These are phyloP conservation scores for Calypte anna DNA, from an alignment of 2,113 vertebrate species.

Conservation along the genomic window DNA sequence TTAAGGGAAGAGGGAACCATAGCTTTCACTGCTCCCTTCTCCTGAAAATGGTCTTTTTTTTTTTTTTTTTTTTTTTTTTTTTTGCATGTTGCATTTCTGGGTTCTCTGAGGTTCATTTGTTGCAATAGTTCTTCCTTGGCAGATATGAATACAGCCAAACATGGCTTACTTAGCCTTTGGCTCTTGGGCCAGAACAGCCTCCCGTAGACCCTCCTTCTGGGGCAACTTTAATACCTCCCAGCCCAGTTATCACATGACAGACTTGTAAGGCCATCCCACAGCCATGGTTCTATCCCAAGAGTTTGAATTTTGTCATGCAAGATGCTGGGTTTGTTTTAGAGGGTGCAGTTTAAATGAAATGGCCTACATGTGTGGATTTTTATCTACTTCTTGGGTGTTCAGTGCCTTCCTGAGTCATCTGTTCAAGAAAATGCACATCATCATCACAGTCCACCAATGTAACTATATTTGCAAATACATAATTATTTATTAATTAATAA, in stretches of 20 bases:
- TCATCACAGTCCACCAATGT: not conserved
- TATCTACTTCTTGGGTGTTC: not conserved
- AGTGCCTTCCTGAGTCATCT: not conserved
- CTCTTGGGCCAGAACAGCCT: not conserved
- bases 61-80: not conserved
- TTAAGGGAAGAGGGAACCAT: not conserved
- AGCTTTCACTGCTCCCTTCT: not conserved
- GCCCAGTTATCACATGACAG: not conserved
- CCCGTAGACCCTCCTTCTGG: not conserved
- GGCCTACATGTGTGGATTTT: not conserved
- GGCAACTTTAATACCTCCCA: not conserved
- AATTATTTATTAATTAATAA: slow-evolving; percentile 52
- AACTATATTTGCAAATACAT: slow-evolving; percentile 4
- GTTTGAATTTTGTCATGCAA: not conserved
- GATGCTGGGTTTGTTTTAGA: not conserved
- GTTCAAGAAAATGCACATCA: not conserved
- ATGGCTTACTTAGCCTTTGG: not conserved
- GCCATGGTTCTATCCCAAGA: not conserved
- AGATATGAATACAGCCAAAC: not conserved
- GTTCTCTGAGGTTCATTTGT: not conserved
- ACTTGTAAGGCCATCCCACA: not conserved
- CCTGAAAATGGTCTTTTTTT: not conserved
- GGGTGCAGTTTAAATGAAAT: not conserved
- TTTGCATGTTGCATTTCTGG: not conserved
- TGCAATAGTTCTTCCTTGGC: not conserved